Conservation (phyloP, 2,113 vertebrate species). For the Empidonax traillii region DNA sequence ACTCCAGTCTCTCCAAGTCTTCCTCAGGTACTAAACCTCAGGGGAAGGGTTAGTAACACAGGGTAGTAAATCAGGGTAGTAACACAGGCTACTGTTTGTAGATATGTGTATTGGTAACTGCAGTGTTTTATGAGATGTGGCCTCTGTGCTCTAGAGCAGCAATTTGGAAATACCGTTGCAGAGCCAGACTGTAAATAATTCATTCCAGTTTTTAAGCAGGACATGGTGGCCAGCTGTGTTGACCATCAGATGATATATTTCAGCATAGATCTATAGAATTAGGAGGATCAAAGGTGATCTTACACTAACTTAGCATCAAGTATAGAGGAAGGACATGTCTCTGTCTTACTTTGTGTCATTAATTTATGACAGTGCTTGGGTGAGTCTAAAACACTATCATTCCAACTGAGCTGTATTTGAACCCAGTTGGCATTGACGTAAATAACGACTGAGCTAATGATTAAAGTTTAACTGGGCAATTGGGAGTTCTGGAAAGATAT, state of each 20-base stretch:
- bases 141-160: neutral
- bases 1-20: slow-evolving; percentile 11
- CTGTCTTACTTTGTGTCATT: neutral
- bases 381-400: neutral
- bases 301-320: neutral
- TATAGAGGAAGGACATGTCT: neutral
- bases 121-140: neutral
- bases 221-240: neutral
- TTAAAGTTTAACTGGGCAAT: neutral
- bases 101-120: neutral
- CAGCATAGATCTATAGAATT: neutral
- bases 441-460: neutral
- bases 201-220: neutral
- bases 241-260: neutral
- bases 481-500: neutral
- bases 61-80: rapidly evolving
- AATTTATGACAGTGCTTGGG: neutral
- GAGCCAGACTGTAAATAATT: neutral
- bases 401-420: neutral
- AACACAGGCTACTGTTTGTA: neutral
- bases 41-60: neutral
- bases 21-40: slow-evolving; percentile 34
- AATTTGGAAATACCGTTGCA: neutral
- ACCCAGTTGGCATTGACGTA: neutral
- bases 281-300: neutral